phyloP scores from a whole-genome alignment of 2,888 invertebrate species.

The Dysmachus trigonus region DNA sequence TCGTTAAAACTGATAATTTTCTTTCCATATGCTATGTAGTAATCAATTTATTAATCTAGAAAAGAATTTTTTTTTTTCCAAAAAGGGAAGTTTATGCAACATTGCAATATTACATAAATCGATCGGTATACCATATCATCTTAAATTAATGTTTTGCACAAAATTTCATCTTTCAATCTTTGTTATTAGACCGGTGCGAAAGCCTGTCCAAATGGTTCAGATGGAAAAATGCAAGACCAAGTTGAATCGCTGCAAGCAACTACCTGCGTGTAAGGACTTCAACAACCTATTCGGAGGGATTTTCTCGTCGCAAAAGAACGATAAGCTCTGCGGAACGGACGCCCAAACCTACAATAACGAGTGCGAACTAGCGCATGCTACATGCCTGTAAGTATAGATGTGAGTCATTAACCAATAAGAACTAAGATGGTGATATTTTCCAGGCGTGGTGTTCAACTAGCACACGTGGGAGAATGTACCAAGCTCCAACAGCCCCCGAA shows the following conservation, averaged over 20 bases:
- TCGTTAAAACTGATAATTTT: too few relatives aligned
- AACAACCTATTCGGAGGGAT: conserved; percentile 64
- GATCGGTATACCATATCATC: too few relatives aligned
- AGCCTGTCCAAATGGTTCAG: conserved; percentile 62
- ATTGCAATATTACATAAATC: too few relatives aligned
- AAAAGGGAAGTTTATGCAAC: too few relatives aligned
- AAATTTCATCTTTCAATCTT: neutral
- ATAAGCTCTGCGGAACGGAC: conserved; percentile 90
- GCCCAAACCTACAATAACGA: conserved; percentile 85
- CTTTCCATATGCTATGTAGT: too few relatives aligned
- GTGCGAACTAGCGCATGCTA: conserved; percentile 83
- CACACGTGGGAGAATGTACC: conserved; percentile 89
- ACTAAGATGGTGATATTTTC: conserved; percentile 51
- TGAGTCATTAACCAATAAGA: neutral
- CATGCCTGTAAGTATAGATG: conserved; percentile 76
- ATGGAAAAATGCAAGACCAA: conserved; percentile 83
- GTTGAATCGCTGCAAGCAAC: conserved; percentile 78
- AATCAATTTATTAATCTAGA: too few relatives aligned
- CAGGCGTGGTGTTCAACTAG: conserved; percentile 85
- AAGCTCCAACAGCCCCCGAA: conserved; percentile 68
- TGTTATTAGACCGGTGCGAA: conserved; percentile 58
- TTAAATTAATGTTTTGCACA: too few relatives aligned
- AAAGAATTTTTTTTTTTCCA: too few relatives aligned
- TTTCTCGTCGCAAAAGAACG: conserved; percentile 69
- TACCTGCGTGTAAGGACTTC: conserved; percentile 70